Conservation (phyloP, 2,113 vertebrate genomes). For the Mandrillus leucophaeus region DNA sequence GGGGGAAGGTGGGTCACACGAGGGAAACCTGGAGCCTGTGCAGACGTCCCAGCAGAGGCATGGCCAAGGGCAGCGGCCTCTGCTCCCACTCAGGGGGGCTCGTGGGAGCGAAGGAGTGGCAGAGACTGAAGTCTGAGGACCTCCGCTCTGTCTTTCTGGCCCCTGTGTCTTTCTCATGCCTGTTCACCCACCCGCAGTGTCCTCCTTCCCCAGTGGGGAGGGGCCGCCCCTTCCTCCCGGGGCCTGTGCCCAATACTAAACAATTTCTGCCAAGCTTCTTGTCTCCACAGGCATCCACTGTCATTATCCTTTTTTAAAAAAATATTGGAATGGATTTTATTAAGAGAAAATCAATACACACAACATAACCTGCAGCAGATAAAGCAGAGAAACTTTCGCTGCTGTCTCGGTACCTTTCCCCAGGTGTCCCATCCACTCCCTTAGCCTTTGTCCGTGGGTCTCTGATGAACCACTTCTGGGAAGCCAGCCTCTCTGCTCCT, state of each 20-base stretch:
- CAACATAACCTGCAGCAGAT: not conserved
- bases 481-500: not conserved
- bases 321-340: conserved; percentile 49
- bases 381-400: not conserved
- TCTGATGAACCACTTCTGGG: not conserved
- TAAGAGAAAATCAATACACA: conserved; percentile 61
- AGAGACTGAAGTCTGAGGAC: not conserved
- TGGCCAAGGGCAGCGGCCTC: no score
- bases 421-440: not conserved
- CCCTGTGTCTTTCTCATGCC: not conserved
- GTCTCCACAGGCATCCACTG: not conserved
- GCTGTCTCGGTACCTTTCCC: not conserved
- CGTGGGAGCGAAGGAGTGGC: not conserved
- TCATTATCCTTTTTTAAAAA: not conserved
- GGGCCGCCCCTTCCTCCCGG: not conserved
- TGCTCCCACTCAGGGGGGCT: no score
- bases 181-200: accelerated
- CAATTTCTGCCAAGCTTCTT: not conserved
- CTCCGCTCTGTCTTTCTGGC: not conserved
- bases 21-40: not conserved
- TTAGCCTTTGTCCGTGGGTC: not conserved
- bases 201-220: not conserved
- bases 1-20: not conserved
- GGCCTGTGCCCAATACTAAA: not conserved
- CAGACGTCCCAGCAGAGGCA: not conserved